These are phyloP conservation scores for Hirudinaria manillensis DNA, from an alignment of 2,888 invertebrate species.

Conservation along the genomic window DNA sequence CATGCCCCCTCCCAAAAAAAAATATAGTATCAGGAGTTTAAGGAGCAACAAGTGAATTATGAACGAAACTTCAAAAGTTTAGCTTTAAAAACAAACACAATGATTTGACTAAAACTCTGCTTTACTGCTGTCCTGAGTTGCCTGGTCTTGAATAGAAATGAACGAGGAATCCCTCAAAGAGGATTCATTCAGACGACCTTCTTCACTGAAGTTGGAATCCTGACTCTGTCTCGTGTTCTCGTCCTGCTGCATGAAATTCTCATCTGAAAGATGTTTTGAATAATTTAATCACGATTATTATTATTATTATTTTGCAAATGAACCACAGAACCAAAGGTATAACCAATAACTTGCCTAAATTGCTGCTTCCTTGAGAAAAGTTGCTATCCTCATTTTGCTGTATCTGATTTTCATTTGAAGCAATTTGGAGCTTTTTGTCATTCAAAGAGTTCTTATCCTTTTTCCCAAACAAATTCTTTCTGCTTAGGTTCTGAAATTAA, in stretches of 20 bases:
- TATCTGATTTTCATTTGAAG: conserved; percentile 8
- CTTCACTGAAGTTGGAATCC: conserved; percentile 45
- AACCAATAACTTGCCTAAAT: conserved; percentile 4
- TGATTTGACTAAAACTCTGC: too few relatives aligned
- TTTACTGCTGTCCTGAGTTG: too few relatives aligned
- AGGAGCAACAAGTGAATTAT: too few relatives aligned
- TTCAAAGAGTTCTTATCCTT: conserved; percentile 5
- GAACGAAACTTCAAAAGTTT: too few relatives aligned
- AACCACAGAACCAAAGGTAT: too few relatives aligned
- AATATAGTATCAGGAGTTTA: too few relatives aligned
- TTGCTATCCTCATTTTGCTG: conserved; percentile 36
- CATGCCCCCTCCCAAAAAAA: too few relatives aligned
- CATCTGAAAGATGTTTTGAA: conserved; percentile 3
- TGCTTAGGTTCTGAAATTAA: conserved; percentile 22
- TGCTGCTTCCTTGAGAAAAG: conserved; percentile 35
- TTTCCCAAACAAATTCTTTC: conserved; percentile 28
- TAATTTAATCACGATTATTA: too few relatives aligned
- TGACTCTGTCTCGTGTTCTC: conserved; percentile 49
- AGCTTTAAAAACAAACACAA: too few relatives aligned
- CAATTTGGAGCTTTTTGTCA: conserved; percentile 11
- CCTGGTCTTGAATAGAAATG: conserved; percentile 6
- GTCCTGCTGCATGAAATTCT: conserved; percentile 41
- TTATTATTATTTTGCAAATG: too few relatives aligned
- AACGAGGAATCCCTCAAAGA: conserved; percentile 25
- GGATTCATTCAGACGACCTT: conserved; percentile 25